Percentiles rank a stretch among this genome's conserved stretches.
Evolutionary conservation across 1,140 invertebrate genomes (phyloP).

Genomic region (Varroa destructor): DNA sequence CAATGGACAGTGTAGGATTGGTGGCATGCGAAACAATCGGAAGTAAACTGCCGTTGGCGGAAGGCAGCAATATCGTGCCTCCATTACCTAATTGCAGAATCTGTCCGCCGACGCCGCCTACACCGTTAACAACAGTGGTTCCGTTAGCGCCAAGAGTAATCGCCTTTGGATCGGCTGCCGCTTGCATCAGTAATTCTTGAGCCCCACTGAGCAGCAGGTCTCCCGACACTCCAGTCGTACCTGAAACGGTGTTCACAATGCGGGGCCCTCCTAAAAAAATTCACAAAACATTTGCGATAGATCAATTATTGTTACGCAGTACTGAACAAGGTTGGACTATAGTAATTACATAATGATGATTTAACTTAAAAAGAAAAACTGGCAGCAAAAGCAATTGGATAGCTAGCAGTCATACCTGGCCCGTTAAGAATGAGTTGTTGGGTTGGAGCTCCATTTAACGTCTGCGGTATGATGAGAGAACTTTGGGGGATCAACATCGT

Average conservation of each 20-base stretch:
- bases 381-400: background rate
- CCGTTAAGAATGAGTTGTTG: slow-evolving; percentile 9
- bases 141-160: slow-evolving; percentile 5
- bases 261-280: slow-evolving; percentile 14
- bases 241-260: slow-evolving; percentile 14
- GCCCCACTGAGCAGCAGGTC: background rate
- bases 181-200: slow-evolving; percentile 4
- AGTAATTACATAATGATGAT: too few relatives aligned
- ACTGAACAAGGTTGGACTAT: too few relatives aligned
- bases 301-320: background rate
- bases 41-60: background rate
- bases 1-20: background rate
- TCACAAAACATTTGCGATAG: background rate
- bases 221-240: background rate
- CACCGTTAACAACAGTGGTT: background rate
- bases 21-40: slow-evolving; percentile 18
- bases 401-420: background rate
- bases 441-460: background rate
- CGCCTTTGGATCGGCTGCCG: background rate
- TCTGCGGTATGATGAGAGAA: slow-evolving; percentile 18
- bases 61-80: slow-evolving; percentile 12
- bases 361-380: background rate
- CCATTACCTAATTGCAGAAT: background rate
- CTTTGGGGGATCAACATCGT: background rate
- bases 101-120: too few relatives aligned